These are phyloP conservation scores for Strigamia transsilvanica DNA, from an alignment of 2,888 invertebrate species.

Conservation along the genomic window DNA sequence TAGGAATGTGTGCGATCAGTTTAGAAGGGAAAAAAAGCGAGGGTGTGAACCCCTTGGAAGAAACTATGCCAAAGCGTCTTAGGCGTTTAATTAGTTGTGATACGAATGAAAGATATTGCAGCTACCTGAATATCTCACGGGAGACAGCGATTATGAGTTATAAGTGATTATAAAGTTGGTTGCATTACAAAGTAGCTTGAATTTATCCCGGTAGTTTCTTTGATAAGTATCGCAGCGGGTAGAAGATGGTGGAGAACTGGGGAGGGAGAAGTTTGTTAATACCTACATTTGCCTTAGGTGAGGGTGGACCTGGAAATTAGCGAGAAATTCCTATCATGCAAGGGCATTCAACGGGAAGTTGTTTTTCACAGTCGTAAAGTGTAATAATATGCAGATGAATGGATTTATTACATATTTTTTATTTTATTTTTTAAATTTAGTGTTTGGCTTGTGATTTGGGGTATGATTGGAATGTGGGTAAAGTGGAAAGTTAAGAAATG, in stretches of 20 bases:
- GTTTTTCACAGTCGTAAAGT: conserved; percentile 15
- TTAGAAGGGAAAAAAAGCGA: not conserved
- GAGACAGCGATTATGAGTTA: conserved; percentile 43
- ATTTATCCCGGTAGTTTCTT: conserved; percentile 21
- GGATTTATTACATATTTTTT: not conserved
- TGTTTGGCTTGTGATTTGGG: not conserved
- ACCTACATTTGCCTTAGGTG: conserved; percentile 43
- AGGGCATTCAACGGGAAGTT: conserved; percentile 42
- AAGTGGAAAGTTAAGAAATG: not conserved
- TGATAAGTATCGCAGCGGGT: conserved; percentile 32
- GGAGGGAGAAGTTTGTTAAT: conserved; percentile 33
- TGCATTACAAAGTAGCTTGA: conserved; percentile 47
- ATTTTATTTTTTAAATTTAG: not conserved
- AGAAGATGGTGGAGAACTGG: conserved; percentile 15
- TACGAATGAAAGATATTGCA: conserved; percentile 21
- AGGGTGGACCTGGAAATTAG: conserved; percentile 43
- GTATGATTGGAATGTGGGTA: not conserved
- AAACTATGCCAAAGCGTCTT: not conserved
- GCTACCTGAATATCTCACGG: conserved; percentile 27
- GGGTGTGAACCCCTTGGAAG: not conserved
- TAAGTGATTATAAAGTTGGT: conserved; percentile 7
- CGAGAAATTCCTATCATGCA: conserved; percentile 44
- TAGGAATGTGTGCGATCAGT: conserved; percentile 1
- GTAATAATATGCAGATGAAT: conserved; percentile 6
- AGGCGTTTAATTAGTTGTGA: conserved; percentile 47